phyloP scores from a whole-genome alignment of 2,113 vertebrate genomes.

The Cygnus buccinator region DNA sequence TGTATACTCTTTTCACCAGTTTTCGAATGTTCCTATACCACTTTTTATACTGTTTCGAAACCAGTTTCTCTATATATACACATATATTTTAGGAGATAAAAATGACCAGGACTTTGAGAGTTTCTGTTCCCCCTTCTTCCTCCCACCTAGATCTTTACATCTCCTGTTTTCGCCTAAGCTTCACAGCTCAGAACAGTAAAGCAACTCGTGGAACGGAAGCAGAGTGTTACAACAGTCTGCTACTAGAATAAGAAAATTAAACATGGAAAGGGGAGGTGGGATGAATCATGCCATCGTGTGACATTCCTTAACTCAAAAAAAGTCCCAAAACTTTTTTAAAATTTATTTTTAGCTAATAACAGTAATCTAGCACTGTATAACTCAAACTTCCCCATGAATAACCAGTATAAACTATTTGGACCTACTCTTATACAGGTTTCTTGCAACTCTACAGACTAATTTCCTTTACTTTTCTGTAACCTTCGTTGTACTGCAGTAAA shows the following conservation, averaged over 20 bases:
- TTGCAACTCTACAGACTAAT: neutral
- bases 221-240: neutral
- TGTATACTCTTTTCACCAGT: neutral
- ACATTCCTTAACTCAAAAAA: neutral
- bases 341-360: neutral
- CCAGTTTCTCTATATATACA: neutral
- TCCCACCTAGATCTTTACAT: neutral
- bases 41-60: neutral
- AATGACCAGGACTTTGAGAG: neutral
- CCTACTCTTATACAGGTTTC: neutral
- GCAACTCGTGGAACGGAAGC: neutral
- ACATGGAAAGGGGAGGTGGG: neutral
- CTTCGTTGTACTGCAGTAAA: neutral
- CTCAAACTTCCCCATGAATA: neutral
- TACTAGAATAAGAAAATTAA: neutral
- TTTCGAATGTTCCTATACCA: neutral
- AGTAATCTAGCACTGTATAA: neutral
- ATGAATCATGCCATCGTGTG: neutral
- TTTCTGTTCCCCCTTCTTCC: neutral
- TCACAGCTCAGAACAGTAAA: neutral
- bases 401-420: neutral
- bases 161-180: neutral
- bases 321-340: neutral
- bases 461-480: neutral
- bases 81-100: neutral